Evolutionary conservation across 2,113 vertebrate species (phyloP).

Genomic region (Pseudopodoces humilis): DNA sequence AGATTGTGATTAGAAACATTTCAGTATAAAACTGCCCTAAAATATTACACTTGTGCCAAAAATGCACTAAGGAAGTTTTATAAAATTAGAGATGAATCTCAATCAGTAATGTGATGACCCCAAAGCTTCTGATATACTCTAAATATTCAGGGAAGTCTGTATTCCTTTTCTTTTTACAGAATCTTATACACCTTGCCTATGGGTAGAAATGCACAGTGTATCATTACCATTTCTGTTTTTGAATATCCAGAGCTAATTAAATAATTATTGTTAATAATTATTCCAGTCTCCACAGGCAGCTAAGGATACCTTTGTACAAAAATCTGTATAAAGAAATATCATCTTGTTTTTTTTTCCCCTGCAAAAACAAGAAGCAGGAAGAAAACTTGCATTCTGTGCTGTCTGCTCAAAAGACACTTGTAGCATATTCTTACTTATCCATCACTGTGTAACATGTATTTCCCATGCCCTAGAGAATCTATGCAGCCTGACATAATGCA

Average conservation of each 20-base stretch:
- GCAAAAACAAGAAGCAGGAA: background rate
- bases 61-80: background rate
- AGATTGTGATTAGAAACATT: constrained; percentile 54
- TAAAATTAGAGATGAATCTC: background rate
- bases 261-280: constrained; percentile 45
- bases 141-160: constrained; percentile 25
- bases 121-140: constrained; percentile 13
- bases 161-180: background rate
- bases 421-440: background rate
- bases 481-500: background rate
- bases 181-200: background rate
- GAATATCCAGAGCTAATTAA: constrained; percentile 35
- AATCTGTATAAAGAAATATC: background rate
- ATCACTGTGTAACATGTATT: background rate
- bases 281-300: background rate
- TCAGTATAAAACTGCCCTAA: constrained; percentile 34
- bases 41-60: background rate
- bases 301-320: background rate
- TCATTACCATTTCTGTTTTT: constrained; percentile 4
- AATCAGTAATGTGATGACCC: background rate
- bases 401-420: background rate
- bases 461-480: background rate
- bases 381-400: background rate
- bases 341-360: accelerated
- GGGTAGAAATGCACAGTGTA: background rate